Base-by-base conservation (phyloP, 1,140 invertebrate species). In the Lepidurus apus region DNA sequence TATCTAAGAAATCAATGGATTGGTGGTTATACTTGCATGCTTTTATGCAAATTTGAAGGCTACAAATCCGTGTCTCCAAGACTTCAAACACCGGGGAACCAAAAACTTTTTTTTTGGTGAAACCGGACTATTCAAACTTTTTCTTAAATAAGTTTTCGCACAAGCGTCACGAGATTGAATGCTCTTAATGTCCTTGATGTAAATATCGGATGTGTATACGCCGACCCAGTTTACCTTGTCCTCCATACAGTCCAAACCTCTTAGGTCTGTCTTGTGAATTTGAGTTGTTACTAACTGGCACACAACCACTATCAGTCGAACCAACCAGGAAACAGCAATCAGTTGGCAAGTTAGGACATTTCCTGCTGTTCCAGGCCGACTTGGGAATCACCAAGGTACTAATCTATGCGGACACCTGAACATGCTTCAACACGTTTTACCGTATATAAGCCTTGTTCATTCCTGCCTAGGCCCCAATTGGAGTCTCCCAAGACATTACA, bases 211-310 rank as follows among this genome's bases (percentile, higher is more conserved):
- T 21, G 53, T 13, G 21, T 65, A 7, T n/a, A 21, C 53, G 13
- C 17, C 53, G n/a, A 65, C 53, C 53, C 13, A 65, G 53, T 65
- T 65, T 65, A 65, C 53, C 53, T 65, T 65, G 53, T 21, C 53
- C 53, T 21, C 53, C 17, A 65, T 13, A 65, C 53, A 21, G 53
- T 65, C 53, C 17, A 65, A 65, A 65, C 3, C 13, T 34, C 34
- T 34, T 65, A 21, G 21, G 53, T 21, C 53, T 65, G n/a, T 65
- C 53, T 65, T 65, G 21, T n/a, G 7, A 65, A 17, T 17, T 65
- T 13, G 13, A 65, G 21, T 65, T 17, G 53, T 65, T 65, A 21
- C 53, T 17, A 65, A 65, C 53, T 0, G 53, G 17, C 13, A 17
- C 3, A 26, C 7, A 65, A 13, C 47, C 47, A 65, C 53, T 65